These are phyloP conservation scores for Pterois miles DNA, from an alignment of 2,797 vertebrate genomes.

Conservation along the genomic window DNA sequence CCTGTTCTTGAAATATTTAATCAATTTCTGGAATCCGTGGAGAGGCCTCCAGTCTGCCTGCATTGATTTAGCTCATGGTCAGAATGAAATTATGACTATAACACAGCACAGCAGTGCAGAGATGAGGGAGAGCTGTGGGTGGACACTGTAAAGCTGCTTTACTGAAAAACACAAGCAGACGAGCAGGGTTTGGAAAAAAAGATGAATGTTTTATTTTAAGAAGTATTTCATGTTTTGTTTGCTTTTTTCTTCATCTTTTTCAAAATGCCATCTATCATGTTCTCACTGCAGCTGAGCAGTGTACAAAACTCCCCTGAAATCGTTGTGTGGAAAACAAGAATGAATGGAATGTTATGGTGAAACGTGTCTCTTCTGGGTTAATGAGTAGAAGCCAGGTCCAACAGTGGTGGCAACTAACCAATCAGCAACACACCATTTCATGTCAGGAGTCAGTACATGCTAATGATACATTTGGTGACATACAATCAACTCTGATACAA, in stretches of 20 bases:
- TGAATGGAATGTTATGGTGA: conserved; percentile 69
- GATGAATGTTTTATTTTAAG: conserved; percentile 65
- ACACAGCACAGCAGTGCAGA: conserved; percentile 15
- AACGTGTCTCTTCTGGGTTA: conserved; percentile 26
- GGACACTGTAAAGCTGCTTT: background rate
- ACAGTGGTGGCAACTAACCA: conserved; percentile 25
- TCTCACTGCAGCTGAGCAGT: conserved; percentile 58
- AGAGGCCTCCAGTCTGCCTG: conserved; percentile 62
- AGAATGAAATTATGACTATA: conserved; percentile 66
- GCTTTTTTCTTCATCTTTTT: conserved; percentile 26
- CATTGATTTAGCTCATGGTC: conserved; percentile 68
- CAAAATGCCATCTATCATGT: conserved; percentile 45
- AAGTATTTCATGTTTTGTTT: conserved; percentile 57
- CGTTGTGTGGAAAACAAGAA: conserved; percentile 45
- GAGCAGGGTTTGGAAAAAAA: conserved; percentile 32
- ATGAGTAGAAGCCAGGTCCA: conserved; percentile 35
- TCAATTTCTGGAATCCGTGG: conserved; percentile 70
- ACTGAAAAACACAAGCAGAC: conserved; percentile 16
- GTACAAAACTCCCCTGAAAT: conserved; percentile 65
- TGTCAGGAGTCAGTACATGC: conserved; percentile 31
- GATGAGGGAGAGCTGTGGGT: background rate
- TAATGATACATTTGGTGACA: conserved; percentile 33
- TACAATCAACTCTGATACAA: conserved; percentile 12
- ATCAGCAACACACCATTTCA: conserved; percentile 15
- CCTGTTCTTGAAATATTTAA: conserved; percentile 73